Conservation (phyloP, 2,113 vertebrate species). For the Pithys albifrons region DNA sequence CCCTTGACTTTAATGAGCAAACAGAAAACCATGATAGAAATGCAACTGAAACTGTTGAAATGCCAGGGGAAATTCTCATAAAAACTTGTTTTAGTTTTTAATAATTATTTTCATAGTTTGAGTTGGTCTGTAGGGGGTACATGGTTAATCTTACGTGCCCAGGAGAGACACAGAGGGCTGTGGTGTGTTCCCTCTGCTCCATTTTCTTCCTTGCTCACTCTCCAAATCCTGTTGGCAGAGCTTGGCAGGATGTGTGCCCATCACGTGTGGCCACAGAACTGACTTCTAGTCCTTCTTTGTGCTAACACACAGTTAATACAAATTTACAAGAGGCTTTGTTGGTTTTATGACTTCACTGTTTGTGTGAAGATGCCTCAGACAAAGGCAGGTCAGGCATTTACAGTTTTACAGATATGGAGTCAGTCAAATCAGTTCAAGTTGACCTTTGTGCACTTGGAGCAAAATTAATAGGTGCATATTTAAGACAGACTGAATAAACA, state of each 20-base stretch:
- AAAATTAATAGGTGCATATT: not conserved
- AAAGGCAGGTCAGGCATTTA: not conserved
- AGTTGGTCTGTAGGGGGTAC: not conserved
- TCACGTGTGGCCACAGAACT: not conserved
- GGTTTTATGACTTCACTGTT: not conserved
- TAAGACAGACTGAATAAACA: not conserved
- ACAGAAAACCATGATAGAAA: not conserved
- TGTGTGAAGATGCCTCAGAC: not conserved
- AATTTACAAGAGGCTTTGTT: not conserved
- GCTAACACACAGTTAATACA: not conserved
- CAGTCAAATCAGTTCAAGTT: not conserved
- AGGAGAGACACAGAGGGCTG: not conserved
- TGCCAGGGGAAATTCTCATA: not conserved
- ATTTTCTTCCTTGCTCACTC: not conserved
- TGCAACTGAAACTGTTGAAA: not conserved
- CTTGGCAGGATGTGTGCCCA: not conserved
- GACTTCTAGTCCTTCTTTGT: not conserved
- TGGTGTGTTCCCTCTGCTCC: not conserved
- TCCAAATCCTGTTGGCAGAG: not conserved
- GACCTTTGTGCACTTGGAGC: not conserved
- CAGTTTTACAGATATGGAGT: not conserved
- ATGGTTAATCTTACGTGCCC: fast-evolving
- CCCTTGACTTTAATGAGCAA: not conserved
- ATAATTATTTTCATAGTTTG: not conserved
- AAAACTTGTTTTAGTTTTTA: not conserved